Conservation (phyloP, 2,113 vertebrate species). For the Ictalurus punctatus region DNA sequence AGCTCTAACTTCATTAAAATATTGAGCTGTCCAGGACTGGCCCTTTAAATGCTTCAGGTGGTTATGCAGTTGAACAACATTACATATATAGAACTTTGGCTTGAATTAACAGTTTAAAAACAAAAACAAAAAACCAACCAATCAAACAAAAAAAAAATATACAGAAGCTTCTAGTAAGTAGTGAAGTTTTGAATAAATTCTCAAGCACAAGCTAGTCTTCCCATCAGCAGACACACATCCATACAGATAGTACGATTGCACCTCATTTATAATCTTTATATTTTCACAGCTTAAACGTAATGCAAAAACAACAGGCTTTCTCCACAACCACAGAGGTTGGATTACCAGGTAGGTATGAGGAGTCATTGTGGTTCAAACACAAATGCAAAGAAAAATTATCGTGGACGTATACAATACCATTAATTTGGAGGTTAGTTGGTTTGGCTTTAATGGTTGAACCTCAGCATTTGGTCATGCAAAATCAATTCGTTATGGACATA, state of each 20-base stretch:
- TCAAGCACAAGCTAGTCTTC: conserved; percentile 21
- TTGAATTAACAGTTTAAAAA: conserved; percentile 20
- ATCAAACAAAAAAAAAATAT: neutral
- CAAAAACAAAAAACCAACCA: neutral
- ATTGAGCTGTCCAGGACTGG: neutral
- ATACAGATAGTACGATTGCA: conserved; percentile 48
- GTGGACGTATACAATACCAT: neutral
- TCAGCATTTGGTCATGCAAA: neutral
- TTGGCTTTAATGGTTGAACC: neutral
- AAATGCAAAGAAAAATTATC: neutral
- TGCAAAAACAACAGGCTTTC: conserved; percentile 36
- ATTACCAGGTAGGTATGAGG: conserved; percentile 15
- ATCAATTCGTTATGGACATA: neutral
- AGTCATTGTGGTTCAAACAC: conserved; percentile 8
- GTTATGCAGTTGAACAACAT: conserved; percentile 12
- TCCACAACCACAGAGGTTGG: conserved; percentile 6
- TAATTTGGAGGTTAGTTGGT: neutral
- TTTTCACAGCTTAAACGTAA: conserved; percentile 55
- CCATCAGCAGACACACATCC: conserved; percentile 41
- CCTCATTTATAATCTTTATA: conserved; percentile 44
- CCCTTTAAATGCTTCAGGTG: conserved; percentile 30
- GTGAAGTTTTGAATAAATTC: conserved; percentile 18
- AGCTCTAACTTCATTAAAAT: conserved; percentile 29
- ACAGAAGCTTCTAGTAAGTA: conserved; percentile 7
- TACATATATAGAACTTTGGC: conserved; percentile 44